A percentile compares a stretch with the other conserved stretches of the same genome.
These are phyloP conservation scores for Lamellibrachia columna DNA, from an alignment of 2,888 invertebrate genomes.

Conservation along the genomic window DNA sequence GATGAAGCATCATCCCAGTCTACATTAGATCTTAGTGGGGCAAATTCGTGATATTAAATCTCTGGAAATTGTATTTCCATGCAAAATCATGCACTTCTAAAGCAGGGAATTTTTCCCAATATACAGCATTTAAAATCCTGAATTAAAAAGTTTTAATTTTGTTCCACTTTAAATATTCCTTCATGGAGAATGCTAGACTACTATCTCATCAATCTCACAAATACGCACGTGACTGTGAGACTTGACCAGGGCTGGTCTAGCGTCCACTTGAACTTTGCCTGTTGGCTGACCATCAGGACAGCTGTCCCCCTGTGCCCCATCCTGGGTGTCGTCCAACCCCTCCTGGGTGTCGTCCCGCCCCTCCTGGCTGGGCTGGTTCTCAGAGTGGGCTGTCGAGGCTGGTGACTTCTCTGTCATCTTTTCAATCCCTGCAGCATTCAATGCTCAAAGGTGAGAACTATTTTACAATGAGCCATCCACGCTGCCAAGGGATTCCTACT, in stretches of 20 bases:
- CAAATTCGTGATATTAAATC: not conserved
- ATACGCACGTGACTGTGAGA: constrained; percentile 47
- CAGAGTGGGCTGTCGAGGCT: constrained; percentile 74
- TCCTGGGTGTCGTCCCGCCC: not conserved
- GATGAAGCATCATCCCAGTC: not conserved
- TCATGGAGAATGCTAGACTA: too few species aligned
- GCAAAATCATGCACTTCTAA: too few species aligned
- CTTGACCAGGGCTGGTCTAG: constrained; percentile 44
- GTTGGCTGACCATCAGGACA: constrained; percentile 37
- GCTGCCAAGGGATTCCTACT: too few species aligned
- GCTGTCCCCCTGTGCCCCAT: constrained; percentile 26
- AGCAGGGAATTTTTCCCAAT: not conserved
- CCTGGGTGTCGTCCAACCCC: not conserved
- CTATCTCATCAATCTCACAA: not conserved
- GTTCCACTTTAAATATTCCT: not conserved
- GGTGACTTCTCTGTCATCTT: constrained; percentile 95
- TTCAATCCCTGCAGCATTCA: constrained; percentile 73
- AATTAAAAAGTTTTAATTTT: not conserved
- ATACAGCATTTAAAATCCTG: not conserved
- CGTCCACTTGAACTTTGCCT: constrained; percentile 23
- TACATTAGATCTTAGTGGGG: not conserved
- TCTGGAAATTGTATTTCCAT: too few species aligned
- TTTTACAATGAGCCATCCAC: too few species aligned
- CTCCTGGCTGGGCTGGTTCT: not conserved
- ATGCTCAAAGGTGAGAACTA: not conserved